Conservation (phyloP, 2,797 vertebrate species). For the Sebastolobus altivelis region DNA sequence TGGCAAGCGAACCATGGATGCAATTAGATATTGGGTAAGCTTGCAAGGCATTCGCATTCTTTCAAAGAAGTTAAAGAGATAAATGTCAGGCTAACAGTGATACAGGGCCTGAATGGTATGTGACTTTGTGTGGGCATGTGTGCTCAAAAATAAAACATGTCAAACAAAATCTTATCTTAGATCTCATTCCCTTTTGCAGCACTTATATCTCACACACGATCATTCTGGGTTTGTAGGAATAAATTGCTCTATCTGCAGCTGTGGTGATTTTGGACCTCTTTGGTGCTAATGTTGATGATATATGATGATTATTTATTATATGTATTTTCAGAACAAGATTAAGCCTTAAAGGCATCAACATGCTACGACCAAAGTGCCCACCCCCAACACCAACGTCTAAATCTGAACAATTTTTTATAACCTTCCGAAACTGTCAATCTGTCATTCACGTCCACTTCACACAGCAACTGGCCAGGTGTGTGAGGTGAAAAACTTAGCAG, state of each 20-base stretch:
- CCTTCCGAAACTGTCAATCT: neutral
- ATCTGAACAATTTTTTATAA: neutral
- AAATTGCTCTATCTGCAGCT: neutral
- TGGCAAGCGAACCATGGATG: neutral
- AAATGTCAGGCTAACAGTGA: neutral
- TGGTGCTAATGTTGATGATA: neutral
- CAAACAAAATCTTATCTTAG: slow-evolving; percentile 12
- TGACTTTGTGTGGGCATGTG: slow-evolving; percentile 7
- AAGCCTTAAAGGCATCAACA: neutral
- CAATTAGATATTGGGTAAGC: neutral
- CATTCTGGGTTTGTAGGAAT: neutral
- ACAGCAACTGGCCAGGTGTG: neutral
- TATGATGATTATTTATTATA: neutral
- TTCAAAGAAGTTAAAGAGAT: neutral
- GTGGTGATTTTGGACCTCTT: neutral
- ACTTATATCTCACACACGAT: neutral
- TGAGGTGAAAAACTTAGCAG: neutral
- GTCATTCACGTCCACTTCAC: neutral
- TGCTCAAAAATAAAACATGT: slow-evolving; percentile 20
- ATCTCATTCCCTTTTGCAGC: slow-evolving; percentile 12
- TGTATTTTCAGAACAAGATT: neutral
- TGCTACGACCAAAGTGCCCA: neutral
- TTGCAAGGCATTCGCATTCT: neutral
- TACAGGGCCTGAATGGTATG: neutral
- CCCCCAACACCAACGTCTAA: neutral